phyloP scores from a whole-genome alignment of 2,888 invertebrate genomes.

The Entomobrya proxima region DNA sequence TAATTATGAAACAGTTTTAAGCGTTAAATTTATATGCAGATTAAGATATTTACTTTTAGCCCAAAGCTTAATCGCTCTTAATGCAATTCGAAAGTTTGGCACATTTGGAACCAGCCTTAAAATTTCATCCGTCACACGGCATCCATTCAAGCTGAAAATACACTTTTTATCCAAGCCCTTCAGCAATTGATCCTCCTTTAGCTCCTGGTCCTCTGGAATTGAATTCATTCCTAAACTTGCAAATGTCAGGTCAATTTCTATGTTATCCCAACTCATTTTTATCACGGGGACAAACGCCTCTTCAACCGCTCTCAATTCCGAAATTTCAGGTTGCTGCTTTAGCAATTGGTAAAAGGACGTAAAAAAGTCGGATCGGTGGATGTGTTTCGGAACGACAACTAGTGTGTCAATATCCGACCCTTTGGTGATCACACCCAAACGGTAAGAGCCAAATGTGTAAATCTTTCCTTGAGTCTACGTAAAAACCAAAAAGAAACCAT shows the following conservation, averaged over 20 bases:
- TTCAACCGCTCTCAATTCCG: slow-evolving; percentile 92
- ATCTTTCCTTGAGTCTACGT: slow-evolving; percentile 94
- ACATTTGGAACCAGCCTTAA: slow-evolving; percentile 95
- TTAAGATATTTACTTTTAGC: slow-evolving; percentile 89
- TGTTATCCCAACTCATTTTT: slow-evolving; percentile 98
- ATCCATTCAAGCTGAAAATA: slow-evolving; percentile 97
- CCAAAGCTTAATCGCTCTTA: slow-evolving; percentile 98
- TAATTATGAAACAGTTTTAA: neutral
- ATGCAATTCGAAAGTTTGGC: slow-evolving; percentile 93
- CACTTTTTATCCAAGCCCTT: slow-evolving; percentile 97
- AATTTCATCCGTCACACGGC: slow-evolving; percentile 99
- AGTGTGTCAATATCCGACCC: slow-evolving; percentile 99
- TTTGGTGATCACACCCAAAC: slow-evolving; percentile 94
- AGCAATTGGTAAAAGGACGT: slow-evolving; percentile 94
- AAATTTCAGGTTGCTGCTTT: slow-evolving; percentile 90
- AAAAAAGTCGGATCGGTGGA: slow-evolving; percentile 96
- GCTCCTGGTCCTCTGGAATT: slow-evolving; percentile 91
- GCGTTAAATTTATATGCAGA: neutral
- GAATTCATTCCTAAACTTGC: slow-evolving; percentile 96
- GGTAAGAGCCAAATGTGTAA: slow-evolving; percentile 99
- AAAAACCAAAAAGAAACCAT: neutral
- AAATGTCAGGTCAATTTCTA: slow-evolving; percentile 99
- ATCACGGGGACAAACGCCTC: slow-evolving; percentile 99
- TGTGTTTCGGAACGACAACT: slow-evolving; percentile 97
- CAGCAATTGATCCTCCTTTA: slow-evolving; percentile 92